These are phyloP conservation scores for Gymnoscopelus microlampas DNA, from an alignment of 2,797 vertebrate genomes.

Conservation along the genomic window DNA sequence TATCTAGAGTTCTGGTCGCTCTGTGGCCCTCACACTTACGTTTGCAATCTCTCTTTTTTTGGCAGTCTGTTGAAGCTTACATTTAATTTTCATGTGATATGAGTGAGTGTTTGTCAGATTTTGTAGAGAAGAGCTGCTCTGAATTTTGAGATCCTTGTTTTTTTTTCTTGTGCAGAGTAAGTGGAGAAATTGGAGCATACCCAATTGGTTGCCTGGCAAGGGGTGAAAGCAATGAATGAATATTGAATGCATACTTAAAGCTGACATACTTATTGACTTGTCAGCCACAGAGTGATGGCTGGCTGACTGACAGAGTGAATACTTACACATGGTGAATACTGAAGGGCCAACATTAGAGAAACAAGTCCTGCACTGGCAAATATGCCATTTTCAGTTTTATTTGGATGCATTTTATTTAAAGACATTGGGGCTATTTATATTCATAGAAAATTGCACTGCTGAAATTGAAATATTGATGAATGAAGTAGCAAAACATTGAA, in stretches of 20 bases:
- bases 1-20: too few relatives aligned
- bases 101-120: conserved; percentile 1
- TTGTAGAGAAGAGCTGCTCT: not conserved
- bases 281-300: not conserved
- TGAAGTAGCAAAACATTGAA: too few relatives aligned
- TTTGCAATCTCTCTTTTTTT: not conserved
- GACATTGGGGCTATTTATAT: too few relatives aligned
- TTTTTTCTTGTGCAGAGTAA: conserved; percentile 17
- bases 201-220: not conserved
- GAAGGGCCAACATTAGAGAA: conserved; percentile 19
- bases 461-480: too few relatives aligned
- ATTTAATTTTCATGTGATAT: not conserved
- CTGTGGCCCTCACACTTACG: too few relatives aligned
- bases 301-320: not conserved
- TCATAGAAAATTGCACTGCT: too few relatives aligned
- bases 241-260: conserved; percentile 16
- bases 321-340: conserved; percentile 51
- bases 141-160: conserved; percentile 14
- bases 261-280: conserved; percentile 16
- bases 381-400: too few relatives aligned
- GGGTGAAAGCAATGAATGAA: conserved; percentile 36
- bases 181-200: conserved; percentile 6
- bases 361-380: too few relatives aligned
- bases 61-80: not conserved
- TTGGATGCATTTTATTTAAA: too few relatives aligned